These are phyloP conservation scores for Drosophila multiciliata DNA, from an alignment of 2,888 invertebrate species.

Conservation along the genomic window DNA sequence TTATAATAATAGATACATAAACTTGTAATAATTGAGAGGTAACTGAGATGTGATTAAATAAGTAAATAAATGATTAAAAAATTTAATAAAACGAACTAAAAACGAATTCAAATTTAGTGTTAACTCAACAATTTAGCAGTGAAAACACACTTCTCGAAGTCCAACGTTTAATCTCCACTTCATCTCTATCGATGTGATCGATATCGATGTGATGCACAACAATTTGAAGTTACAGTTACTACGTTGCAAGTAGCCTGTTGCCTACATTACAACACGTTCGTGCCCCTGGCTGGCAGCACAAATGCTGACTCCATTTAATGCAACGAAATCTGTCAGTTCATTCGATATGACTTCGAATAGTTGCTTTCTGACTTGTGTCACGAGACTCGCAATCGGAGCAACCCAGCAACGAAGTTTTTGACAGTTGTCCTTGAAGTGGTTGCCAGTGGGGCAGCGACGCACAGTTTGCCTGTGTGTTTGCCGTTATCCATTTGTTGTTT, in stretches of 20 bases:
- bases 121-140: background rate
- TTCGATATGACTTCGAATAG: conserved; percentile 37
- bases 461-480: background rate
- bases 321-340: conserved; percentile 20
- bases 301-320: background rate
- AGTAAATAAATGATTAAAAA: background rate
- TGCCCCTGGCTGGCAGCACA: background rate
- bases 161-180: background rate
- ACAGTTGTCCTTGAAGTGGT: conserved; percentile 40
- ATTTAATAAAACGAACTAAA: background rate
- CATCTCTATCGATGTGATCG: background rate
- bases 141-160: background rate
- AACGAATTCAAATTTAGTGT: background rate
- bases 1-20: background rate
- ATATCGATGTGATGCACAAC: background rate
- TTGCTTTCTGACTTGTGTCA: conserved; percentile 19
- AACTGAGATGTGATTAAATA: background rate
- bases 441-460: conserved; percentile 4
- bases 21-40: no score
- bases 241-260: background rate
- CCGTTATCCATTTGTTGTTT: conserved; percentile 24
- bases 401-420: conserved; percentile 24
- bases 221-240: background rate
- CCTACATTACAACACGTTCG: background rate
- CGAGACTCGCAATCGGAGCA: conserved; percentile 17